Evolutionary conservation across 2,888 invertebrate species (phyloP).

Genomic region (Atrina japonica): DNA sequence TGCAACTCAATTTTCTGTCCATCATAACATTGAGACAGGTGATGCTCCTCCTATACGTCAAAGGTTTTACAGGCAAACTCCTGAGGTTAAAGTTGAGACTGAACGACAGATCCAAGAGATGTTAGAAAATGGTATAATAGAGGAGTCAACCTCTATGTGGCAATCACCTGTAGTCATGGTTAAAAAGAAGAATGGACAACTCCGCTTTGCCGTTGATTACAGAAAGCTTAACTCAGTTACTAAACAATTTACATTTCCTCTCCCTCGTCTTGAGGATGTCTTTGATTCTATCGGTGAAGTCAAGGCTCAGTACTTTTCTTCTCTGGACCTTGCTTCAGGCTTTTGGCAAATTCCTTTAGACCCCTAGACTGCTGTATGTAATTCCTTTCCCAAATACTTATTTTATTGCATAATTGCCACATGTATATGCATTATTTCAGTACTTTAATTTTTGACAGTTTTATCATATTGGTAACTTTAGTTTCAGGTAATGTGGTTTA

Average conservation of each 20-base stretch:
- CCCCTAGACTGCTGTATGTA: background rate
- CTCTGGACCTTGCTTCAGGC: conserved; percentile 12
- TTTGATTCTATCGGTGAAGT: conserved; percentile 32
- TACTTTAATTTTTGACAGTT: too few species aligned
- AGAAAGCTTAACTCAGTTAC: conserved; percentile 16
- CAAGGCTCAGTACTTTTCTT: conserved; percentile 12
- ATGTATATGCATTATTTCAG: too few species aligned
- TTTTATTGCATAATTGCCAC: too few species aligned
- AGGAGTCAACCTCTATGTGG: conserved; percentile 7
- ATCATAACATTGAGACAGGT: conserved; percentile 7
- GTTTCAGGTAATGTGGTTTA: too few species aligned
- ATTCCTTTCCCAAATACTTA: too few species aligned
- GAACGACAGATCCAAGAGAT: too few species aligned
- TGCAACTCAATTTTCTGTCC: background rate
- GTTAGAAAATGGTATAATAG: background rate
- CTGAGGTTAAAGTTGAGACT: background rate
- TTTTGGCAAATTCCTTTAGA: conserved; percentile 24
- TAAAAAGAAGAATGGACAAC: conserved; percentile 10
- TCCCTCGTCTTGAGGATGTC: conserved; percentile 31
- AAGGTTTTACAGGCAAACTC: conserved; percentile 16
- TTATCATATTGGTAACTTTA: too few species aligned
- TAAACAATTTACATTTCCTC: conserved; percentile 10
- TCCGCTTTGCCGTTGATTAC: conserved; percentile 20
- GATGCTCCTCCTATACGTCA: conserved; percentile 14
- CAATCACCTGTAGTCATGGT: conserved; percentile 12